Evolutionary conservation across 2,113 vertebrate genomes (phyloP).

Genomic region (Agapornis roseicollis): DNA sequence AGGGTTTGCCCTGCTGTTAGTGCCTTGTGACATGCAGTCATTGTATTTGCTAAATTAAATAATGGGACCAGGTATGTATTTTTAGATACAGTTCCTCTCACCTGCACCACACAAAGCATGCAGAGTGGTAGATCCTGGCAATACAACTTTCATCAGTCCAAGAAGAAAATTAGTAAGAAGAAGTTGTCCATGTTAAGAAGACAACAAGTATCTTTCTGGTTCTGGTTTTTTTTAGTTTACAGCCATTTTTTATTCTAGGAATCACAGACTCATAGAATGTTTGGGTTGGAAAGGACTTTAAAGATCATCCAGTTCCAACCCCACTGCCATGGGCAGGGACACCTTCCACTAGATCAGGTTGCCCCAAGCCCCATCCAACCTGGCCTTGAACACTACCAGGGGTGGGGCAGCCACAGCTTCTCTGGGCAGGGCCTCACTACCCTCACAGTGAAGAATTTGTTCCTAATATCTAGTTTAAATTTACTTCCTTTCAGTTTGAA

Average conservation of each 20-base stretch:
- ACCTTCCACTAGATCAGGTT: neutral
- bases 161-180: neutral
- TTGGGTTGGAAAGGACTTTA: neutral
- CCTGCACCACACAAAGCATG: neutral
- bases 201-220: neutral
- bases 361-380: neutral
- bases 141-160: neutral
- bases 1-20: accelerated
- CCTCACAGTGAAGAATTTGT: neutral
- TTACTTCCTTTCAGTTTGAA: neutral
- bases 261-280: neutral
- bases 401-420: neutral
- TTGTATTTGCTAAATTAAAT: neutral
- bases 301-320: neutral
- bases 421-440: neutral
- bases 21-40: accelerated
- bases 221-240: neutral
- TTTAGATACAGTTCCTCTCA: neutral
- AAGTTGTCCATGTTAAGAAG: neutral
- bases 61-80: neutral
- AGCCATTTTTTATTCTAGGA: neutral
- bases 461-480: neutral
- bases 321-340: neutral
- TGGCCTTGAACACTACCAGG: neutral
- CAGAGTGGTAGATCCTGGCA: neutral